Percentiles rank a stretch among this genome's conserved stretches.
Evolutionary conservation across 2,888 invertebrate genomes (phyloP).

Genomic region (Phalangium opilio): DNA sequence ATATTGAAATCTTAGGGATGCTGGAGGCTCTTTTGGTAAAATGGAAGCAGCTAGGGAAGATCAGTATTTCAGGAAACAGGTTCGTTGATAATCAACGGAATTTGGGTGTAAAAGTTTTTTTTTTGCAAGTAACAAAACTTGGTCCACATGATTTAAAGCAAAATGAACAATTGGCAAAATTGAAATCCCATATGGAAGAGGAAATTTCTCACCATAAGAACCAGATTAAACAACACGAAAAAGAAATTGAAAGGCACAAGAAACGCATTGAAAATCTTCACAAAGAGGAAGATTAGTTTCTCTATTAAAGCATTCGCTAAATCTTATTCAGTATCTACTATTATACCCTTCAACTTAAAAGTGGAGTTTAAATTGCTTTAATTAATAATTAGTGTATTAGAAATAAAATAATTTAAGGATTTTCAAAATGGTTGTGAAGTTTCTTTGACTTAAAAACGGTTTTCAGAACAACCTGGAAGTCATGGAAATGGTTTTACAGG

Average conservation of each 20-base stretch:
- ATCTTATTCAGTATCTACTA: too few species aligned
- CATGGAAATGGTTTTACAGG: too few species aligned
- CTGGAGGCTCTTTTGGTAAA: neutral
- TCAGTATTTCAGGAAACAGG: neutral
- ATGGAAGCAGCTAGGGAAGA: slow-evolving; percentile 1
- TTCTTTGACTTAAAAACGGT: too few species aligned
- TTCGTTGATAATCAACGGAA: neutral
- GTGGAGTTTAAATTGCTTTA: too few species aligned
- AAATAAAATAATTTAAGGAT: too few species aligned
- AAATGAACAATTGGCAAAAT: neutral
- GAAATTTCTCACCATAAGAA: neutral
- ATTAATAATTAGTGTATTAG: too few species aligned
- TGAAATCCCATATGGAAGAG: neutral
- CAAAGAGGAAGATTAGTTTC: neutral
- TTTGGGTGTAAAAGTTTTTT: too few species aligned
- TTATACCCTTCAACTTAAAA: too few species aligned
- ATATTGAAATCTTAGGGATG: neutral
- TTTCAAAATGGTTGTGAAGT: too few species aligned
- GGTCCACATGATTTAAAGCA: neutral
- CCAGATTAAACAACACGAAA: neutral
- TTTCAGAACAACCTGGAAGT: too few species aligned
- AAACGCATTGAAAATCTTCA: neutral
- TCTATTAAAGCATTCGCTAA: too few species aligned
- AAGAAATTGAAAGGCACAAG: neutral
- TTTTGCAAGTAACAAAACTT: neutral